These are phyloP conservation scores for Hirtodrosophila trivittata DNA, from an alignment of 2,888 invertebrate species.

Conservation along the genomic window DNA sequence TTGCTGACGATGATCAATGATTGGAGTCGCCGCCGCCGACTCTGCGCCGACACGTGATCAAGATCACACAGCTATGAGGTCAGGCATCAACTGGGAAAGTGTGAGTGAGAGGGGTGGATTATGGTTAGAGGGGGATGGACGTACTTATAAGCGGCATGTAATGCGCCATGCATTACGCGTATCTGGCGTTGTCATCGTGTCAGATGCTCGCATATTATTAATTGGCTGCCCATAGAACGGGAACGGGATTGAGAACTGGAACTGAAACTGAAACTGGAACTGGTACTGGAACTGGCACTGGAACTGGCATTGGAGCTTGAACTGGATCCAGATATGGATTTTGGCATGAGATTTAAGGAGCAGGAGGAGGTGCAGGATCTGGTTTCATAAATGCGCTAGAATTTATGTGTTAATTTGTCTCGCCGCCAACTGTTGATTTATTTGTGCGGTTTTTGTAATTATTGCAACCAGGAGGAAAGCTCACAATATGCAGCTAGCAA, in stretches of 20 bases:
- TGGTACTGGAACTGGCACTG: neutral
- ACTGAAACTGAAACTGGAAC: neutral
- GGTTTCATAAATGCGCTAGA: slow-evolving; percentile 59
- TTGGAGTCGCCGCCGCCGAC: slow-evolving; percentile 52
- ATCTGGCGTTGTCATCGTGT: slow-evolving; percentile 77
- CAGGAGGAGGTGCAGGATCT: slow-evolving; percentile 7
- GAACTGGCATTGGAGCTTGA: neutral
- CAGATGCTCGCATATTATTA: slow-evolving; percentile 79
- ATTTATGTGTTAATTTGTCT: slow-evolving; percentile 78
- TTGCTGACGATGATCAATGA: slow-evolving; percentile 76
- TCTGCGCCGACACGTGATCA: slow-evolving; percentile 51
- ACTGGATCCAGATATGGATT: neutral
- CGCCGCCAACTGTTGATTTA: slow-evolving; percentile 72
- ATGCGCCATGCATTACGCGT: slow-evolving; percentile 77
- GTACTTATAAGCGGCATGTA: slow-evolving; percentile 56
- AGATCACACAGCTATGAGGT: slow-evolving; percentile 42
- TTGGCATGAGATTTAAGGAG: neutral
- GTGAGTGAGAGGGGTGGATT: neutral
- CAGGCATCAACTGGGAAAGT: neutral
- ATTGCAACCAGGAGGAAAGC: slow-evolving; percentile 17
- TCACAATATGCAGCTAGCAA: slow-evolving; percentile 1
- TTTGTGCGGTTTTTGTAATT: slow-evolving; percentile 34
- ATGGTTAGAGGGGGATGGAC: neutral
- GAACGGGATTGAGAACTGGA: neutral
- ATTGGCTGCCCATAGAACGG: slow-evolving; percentile 60